Conservation (phyloP, 2,113 vertebrate genomes). For the Syngnathoides biaculeatus region DNA sequence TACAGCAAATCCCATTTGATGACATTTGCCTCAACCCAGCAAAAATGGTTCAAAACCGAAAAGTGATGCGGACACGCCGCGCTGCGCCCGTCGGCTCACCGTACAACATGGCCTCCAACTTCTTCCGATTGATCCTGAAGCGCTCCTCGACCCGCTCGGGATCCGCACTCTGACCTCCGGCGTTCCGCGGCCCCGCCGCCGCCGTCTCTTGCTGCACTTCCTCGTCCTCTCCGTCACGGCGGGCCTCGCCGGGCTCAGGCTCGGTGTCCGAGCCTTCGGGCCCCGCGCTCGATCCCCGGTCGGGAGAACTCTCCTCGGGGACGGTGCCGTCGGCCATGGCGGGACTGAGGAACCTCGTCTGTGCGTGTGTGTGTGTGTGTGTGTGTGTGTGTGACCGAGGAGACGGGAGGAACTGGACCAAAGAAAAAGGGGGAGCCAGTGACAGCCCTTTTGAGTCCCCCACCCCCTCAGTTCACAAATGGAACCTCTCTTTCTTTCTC, state of each 20-base stretch:
- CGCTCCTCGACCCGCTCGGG: constrained; percentile 76
- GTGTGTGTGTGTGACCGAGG: constrained; percentile 58
- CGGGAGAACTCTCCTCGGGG: constrained; percentile 54
- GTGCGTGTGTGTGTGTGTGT: constrained; percentile 42
- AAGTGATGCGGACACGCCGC: too few species aligned
- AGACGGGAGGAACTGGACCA: constrained; percentile 45
- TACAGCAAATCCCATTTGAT: too few species aligned
- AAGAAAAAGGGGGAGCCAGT: constrained; percentile 31
- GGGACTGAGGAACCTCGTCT: constrained; percentile 68
- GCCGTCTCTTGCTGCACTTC: constrained; percentile 57
- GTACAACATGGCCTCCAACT: constrained; percentile 77
- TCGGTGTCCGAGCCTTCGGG: constrained; percentile 29
- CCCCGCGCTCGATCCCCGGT: constrained; percentile 46
- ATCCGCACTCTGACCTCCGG: constrained; percentile 44
- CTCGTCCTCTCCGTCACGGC: constrained; percentile 46
- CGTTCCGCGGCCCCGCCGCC: constrained; percentile 21
- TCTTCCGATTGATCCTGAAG: constrained; percentile 80
- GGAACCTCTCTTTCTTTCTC: constrained; percentile 26
- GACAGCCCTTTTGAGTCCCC: constrained; percentile 49
- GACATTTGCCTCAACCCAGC: too few species aligned
- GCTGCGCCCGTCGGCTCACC: constrained; percentile 53
- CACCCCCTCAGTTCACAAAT: constrained; percentile 49
- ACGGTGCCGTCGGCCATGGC: constrained; percentile 62
- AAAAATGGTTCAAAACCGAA: too few species aligned
- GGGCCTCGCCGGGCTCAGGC: constrained; percentile 35